Evolutionary conservation across 2,888 invertebrate genomes (phyloP).

Genomic region (Cecidostiba fungosa): DNA sequence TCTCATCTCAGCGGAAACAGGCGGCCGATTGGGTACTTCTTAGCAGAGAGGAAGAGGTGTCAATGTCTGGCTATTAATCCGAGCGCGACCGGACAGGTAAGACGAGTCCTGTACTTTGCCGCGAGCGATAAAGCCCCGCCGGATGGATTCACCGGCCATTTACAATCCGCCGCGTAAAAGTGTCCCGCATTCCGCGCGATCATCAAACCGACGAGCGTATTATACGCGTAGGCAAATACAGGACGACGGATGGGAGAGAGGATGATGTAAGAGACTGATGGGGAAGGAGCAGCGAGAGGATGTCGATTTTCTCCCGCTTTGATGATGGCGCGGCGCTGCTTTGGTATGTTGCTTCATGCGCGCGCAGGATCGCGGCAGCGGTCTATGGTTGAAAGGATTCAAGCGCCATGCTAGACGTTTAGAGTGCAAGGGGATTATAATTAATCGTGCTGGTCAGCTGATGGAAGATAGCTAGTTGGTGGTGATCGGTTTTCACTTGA

Average conservation of each 20-base stretch:
- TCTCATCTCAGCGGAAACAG: neutral
- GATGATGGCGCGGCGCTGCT: neutral
- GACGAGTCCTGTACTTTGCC: constrained; percentile 38
- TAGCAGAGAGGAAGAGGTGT: constrained; percentile 55
- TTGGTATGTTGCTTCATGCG: neutral
- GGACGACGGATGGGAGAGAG: constrained; percentile 25
- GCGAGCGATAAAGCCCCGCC: constrained; percentile 33
- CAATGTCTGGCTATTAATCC: constrained; percentile 63
- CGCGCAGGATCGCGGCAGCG: too few relatives aligned
- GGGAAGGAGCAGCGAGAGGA: neutral
- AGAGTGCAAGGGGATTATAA: constrained; percentile 21
- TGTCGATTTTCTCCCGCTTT: constrained; percentile 8
- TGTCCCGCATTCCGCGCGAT: constrained; percentile 48
- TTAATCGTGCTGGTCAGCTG: constrained; percentile 21
- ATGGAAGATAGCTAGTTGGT: neutral
- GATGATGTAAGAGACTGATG: constrained; percentile 1
- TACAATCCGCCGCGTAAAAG: constrained; percentile 17
- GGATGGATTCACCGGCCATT: constrained; percentile 31
- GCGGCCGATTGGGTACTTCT: too few relatives aligned
- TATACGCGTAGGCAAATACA: constrained; percentile 31
- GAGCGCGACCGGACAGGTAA: constrained; percentile 55
- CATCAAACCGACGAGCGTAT: constrained; percentile 18
- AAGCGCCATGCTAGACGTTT: neutral
- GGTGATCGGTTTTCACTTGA: constrained; percentile 11
- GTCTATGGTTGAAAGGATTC: neutral